phyloP scores from a whole-genome alignment of 2,888 invertebrate genomes.

The Nephrotoma guestfalica region DNA sequence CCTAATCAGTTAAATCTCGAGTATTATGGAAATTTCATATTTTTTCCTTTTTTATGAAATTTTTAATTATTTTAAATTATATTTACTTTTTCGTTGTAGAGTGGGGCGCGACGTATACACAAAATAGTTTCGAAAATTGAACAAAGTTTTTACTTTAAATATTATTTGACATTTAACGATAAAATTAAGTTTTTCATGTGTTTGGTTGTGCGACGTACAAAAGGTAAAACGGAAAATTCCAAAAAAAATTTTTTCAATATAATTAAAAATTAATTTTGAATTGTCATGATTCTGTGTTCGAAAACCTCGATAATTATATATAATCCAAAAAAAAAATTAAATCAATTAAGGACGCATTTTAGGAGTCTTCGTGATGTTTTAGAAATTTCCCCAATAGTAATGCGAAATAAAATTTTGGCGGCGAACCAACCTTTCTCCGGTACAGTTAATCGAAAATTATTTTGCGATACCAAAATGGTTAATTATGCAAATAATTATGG shows the following conservation, averaged over 20 bases:
- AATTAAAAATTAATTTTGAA: neutral
- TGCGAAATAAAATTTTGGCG: too few species aligned
- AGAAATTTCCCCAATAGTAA: too few species aligned
- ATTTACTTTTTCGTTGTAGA: neutral
- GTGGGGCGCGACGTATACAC: neutral
- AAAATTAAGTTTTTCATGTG: neutral
- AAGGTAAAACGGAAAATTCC: neutral
- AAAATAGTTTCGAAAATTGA: neutral
- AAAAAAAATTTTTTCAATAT: neutral
- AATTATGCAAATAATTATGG: neutral
- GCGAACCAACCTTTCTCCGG: too few species aligned
- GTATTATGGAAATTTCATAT: neutral
- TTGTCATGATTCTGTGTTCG: neutral
- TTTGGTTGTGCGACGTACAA: neutral
- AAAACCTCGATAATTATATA: too few species aligned
- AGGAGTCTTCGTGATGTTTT: too few species aligned
- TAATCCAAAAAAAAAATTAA: too few species aligned
- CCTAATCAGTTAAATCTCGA: neutral
- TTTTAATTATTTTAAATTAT: neutral
- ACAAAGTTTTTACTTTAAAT: neutral
- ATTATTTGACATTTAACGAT: neutral
- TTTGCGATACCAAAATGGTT: neutral
- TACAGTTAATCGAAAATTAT: neutral
- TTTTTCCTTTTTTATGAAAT: neutral
- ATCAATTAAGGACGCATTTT: too few species aligned